Percentiles rank a stretch among this genome's conserved stretches.
These are phyloP conservation scores for Nylanderia fulva DNA, from an alignment of 1,140 invertebrate genomes.

Conservation along the genomic window DNA sequence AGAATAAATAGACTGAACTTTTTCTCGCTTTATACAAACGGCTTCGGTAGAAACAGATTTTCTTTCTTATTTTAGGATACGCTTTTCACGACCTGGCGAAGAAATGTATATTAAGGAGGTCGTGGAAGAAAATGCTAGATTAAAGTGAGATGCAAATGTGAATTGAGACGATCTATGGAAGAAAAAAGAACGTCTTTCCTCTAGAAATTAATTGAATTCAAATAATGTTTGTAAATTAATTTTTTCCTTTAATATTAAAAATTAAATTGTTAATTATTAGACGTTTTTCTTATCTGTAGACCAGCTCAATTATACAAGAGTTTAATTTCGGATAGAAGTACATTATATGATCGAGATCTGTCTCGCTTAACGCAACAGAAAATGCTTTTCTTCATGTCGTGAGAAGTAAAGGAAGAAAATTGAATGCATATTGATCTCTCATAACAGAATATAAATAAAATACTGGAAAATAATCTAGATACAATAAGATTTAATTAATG, in stretches of 20 bases:
- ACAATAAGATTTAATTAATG: conserved; percentile 8
- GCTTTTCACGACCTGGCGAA: conserved; percentile 1
- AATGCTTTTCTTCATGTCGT: not conserved
- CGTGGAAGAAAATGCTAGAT: conserved; percentile 1
- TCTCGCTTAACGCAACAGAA: not conserved
- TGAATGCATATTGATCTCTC: not conserved
- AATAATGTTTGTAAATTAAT: not conserved
- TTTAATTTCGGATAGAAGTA: not conserved
- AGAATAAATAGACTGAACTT: conserved; percentile 70
- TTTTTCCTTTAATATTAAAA: not conserved
- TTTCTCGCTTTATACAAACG: conserved; percentile 42
- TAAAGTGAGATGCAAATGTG: not conserved
- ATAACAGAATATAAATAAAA: too few relatives aligned
- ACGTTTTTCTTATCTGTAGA: not conserved
- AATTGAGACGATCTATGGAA: conserved; percentile 7
- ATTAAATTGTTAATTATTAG: not conserved
- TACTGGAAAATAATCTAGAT: conserved; percentile 9
- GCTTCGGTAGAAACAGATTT: conserved; percentile 27
- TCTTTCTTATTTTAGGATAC: conserved; percentile 5
- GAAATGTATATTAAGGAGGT: not conserved
- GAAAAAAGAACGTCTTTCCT: not conserved
- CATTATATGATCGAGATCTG: not conserved
- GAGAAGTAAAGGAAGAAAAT: conserved; percentile 8
- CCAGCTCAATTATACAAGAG: not conserved
- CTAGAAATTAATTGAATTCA: conserved; percentile 14